Evolutionary conservation across 2,113 vertebrate genomes (phyloP).

Genomic region (human (Homo sapiens)): GRCh38 chr4:82539001-82539500

Average conservation of each 20-base stretch:
- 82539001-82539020: no score
- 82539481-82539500: no score
- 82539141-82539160: background rate
- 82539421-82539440: background rate
- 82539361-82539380: background rate
- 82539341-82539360: constrained; percentile 22
- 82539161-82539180: background rate
- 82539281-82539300: background rate
- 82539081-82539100: background rate
- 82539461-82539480: background rate
- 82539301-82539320: background rate
- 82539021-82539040: no score
- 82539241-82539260: constrained; percentile 24
- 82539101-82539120: background rate
- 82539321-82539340: background rate
- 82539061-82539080: no score
- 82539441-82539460: background rate
- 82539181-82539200: background rate
- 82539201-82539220: background rate
- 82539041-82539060: no score
- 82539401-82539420: background rate
- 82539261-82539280: background rate
- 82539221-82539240: constrained; percentile 1
- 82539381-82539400: constrained; percentile 26
- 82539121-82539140: background rate